Evolutionary conservation across 1,140 invertebrate genomes (phyloP), one percentile per base, ranked within the genome.

Genomic region (Achroia grisella): DNA sequence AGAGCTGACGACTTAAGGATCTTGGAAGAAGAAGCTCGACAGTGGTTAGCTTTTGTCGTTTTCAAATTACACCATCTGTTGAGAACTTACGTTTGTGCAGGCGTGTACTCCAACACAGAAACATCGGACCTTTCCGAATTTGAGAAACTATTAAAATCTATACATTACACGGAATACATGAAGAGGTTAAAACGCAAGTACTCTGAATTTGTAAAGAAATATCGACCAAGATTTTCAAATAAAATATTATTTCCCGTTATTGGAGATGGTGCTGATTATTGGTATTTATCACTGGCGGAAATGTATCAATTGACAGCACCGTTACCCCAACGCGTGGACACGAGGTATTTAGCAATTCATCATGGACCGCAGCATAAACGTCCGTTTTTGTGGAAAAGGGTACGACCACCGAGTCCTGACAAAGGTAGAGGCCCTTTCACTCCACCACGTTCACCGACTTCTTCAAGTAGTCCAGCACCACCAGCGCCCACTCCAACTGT

Each of bases 61-160:
- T 87, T 86, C 43, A 87, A 87, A 62, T 56, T 86, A 10, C 86
- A 87, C 52, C 86, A 87, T 48, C 52, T 86, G 35, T 55, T 87
- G 0, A 67, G 86, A 50, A 87, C 86, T 1, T 57, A 71, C 10
- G 63, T 69, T 0, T 71, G 62, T 46, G 72, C 74, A 8, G 85
- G 86, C 2, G 71, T 87, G 5, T 86, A 86, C 51, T 87, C 86
- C 1, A 52, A 77, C 12, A 58, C 62, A 10, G 66, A 56, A 2
- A 66, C 73, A 6, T 56, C 59, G 28, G 73, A 86, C 44, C 57
- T 86, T 4, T 78, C 83, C 0, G 70, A 79, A 36, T 81, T 87
- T 39, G 86, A 87, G 51, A 78, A 72, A 46, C 65, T 86, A 13
- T 64, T 87, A 6, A 80, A 80, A 53, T 73, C 71, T 15, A 78